phyloP scores from a whole-genome alignment of 2,888 invertebrate species.

The Brenthis ino region DNA sequence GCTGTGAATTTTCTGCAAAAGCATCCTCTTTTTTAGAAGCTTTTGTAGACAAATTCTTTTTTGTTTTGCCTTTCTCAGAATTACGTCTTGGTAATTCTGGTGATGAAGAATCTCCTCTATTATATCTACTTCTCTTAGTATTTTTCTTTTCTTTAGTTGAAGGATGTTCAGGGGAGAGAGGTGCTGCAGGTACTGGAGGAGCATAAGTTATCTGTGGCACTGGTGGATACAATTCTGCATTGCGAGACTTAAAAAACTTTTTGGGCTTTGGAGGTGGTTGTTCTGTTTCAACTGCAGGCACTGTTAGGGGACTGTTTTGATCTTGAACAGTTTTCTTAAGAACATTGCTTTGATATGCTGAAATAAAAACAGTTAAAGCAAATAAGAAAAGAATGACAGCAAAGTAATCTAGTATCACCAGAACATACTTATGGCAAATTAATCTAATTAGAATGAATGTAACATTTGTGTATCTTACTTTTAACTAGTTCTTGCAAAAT shows the following conservation, averaged over 20 bases:
- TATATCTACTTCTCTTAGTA: slow-evolving; percentile 66
- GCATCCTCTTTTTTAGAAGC: slow-evolving; percentile 73
- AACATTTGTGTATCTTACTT: neutral
- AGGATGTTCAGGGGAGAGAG: slow-evolving; percentile 73
- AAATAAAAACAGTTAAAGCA: slow-evolving; percentile 41
- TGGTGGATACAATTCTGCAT: slow-evolving; percentile 83
- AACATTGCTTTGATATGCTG: slow-evolving; percentile 71
- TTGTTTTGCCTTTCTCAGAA: slow-evolving; percentile 70
- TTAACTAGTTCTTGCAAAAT: neutral
- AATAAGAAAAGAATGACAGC: neutral
- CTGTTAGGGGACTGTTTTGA: slow-evolving; percentile 80
- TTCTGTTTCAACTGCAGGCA: slow-evolving; percentile 78
- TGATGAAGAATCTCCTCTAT: slow-evolving; percentile 71
- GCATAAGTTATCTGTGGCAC: slow-evolving; percentile 79
- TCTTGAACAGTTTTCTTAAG: slow-evolving; percentile 77
- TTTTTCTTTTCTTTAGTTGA: slow-evolving; percentile 71
- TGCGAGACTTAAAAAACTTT: slow-evolving; percentile 95
- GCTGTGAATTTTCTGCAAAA: slow-evolving; percentile 65
- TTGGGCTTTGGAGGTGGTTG: slow-evolving; percentile 88
- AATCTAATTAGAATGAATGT: slow-evolving; percentile 19
- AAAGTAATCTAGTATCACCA: neutral
- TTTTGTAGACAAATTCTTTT: slow-evolving; percentile 71
- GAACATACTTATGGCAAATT: neutral
- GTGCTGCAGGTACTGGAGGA: slow-evolving; percentile 72
- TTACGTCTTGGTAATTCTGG: slow-evolving; percentile 74